Percentiles rank a stretch among this genome's conserved stretches.
Conservation (phyloP, 2,113 vertebrate genomes). For the Microtus pennsylvanicus region DNA sequence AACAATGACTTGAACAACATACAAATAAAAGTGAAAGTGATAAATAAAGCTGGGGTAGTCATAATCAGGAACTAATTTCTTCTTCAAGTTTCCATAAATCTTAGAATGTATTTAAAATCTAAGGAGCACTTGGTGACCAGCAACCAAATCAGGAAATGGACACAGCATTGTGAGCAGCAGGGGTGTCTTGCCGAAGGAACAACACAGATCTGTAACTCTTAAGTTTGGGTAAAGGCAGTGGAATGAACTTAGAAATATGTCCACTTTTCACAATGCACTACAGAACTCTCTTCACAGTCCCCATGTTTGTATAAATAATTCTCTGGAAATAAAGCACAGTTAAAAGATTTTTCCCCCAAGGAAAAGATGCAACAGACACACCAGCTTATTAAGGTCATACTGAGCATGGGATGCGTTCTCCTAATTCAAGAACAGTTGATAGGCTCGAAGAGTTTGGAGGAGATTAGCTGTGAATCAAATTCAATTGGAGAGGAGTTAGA, state of each 20-base stretch:
- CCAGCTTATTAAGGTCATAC: conserved; percentile 54
- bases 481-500: conserved; percentile 63
- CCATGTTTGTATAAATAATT: conserved; percentile 80
- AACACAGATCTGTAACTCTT: conserved; percentile 78
- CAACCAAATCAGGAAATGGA: conserved; percentile 84
- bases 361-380: conserved; percentile 76
- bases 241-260: conserved; percentile 84
- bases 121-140: conserved; percentile 87
- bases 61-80: conserved; percentile 82
- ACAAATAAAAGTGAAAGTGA: conserved; percentile 69
- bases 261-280: conserved; percentile 81
- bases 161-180: conserved; percentile 76
- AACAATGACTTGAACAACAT: conserved; percentile 81
- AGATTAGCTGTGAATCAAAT: conserved; percentile 70
- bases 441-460: conserved; percentile 53
- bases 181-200: conserved; percentile 76
- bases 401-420: conserved; percentile 47
- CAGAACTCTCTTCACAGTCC: conserved; percentile 83
- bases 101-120: conserved; percentile 84
- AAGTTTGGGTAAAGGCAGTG: conserved; percentile 84
- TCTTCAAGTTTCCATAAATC: conserved; percentile 86
- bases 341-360: conserved; percentile 78
- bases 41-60: conserved; percentile 59
- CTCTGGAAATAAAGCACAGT: conserved; percentile 86
- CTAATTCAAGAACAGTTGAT: conserved; percentile 54